Base-by-base conservation (phyloP, 2,797 vertebrate species). In the Poeciliopsis turneri region DNA sequence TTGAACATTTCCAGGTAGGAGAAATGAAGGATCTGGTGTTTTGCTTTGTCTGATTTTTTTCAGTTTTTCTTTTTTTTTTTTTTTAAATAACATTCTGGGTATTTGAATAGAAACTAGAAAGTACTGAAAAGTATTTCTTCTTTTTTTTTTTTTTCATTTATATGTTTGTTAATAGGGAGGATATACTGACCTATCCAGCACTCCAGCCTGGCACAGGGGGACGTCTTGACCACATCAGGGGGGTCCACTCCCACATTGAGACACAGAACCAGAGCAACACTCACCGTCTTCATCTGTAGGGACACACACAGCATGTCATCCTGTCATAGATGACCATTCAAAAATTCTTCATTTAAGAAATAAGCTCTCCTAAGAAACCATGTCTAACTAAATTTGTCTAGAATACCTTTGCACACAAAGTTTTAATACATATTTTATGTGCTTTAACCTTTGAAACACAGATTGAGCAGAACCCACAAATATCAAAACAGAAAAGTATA, bases 241-340 rank as follows among this genome's bases (percentile, higher is more conserved):
- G 98, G 98, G 87, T 99, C 98, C 90, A 99, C 98, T 0, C 98
- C 98, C 0, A 99, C 98, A 2, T 99, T 99, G 79, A 99, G 96
- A 93, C 98, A 99, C 91, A 99, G 80, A 79, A 99, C 98, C 89
- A 99, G 95, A 45, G 98, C 98, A 41, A 99, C 98, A 1, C 98
- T 99, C 46, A 99, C 98, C 0, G 98, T 99, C 96, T 99, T 99
- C 98, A 99, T 99, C 98, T 99, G 92, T 18, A 53, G 73, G 72
- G 84, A 55, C 53, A 55, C 51, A 53, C 49, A 53, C 51, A 55
- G 77, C 30, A 69, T 43, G 39, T 41, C 43, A 69, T 69, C 10
- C 23, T 25, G 23, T 69, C 30, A 30, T 36, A 33, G 59, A 64
- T 64, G 16, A 33, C 11, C n/a, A 51, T 36, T 15, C 43, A 45